Evolutionary conservation across 2,888 invertebrate species (phyloP).

Genomic region (Oligia latruncula): DNA sequence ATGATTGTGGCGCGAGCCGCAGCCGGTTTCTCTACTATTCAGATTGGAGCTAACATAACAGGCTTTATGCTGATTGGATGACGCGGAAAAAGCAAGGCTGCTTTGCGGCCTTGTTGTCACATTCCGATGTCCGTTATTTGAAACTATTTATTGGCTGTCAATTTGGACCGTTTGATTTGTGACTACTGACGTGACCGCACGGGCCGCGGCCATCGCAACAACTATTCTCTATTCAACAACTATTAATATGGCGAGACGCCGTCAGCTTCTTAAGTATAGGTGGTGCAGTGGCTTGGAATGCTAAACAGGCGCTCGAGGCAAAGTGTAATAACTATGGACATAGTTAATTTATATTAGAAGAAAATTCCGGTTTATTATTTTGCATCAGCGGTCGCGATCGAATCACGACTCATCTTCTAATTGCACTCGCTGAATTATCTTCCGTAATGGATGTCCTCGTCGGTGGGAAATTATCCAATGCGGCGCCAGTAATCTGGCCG

Average conservation of each 20-base stretch:
- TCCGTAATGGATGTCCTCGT: conserved; percentile 86
- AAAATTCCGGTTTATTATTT: conserved; percentile 72
- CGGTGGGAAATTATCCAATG: conserved; percentile 83
- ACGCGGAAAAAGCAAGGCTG: conserved; percentile 88
- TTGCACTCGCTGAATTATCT: conserved; percentile 85
- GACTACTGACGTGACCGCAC: conserved; percentile 63
- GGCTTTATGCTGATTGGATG: conserved; percentile 86
- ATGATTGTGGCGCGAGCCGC: conserved; percentile 85
- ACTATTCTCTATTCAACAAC: conserved; percentile 63
- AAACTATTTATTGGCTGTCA: conserved; percentile 81
- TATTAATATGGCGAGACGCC: conserved; percentile 71
- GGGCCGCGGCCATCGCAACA: conserved; percentile 52
- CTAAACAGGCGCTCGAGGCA: conserved; percentile 75
- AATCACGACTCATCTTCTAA: conserved; percentile 84
- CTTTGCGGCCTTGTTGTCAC: conserved; percentile 86
- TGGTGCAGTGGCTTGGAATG: conserved; percentile 72
- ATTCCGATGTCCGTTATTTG: conserved; percentile 82
- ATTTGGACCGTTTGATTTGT: conserved; percentile 78
- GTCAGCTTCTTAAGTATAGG: conserved; percentile 70
- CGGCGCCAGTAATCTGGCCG: conserved; percentile 84
- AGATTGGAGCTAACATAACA: conserved; percentile 81
- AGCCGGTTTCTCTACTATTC: conserved; percentile 86
- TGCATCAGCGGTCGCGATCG: conserved; percentile 72
- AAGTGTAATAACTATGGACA: conserved; percentile 74
- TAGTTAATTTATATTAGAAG: conserved; percentile 78